Evolutionary conservation across 2,797 vertebrate species (phyloP).

Genomic region (Bucorvus abyssinicus): DNA sequence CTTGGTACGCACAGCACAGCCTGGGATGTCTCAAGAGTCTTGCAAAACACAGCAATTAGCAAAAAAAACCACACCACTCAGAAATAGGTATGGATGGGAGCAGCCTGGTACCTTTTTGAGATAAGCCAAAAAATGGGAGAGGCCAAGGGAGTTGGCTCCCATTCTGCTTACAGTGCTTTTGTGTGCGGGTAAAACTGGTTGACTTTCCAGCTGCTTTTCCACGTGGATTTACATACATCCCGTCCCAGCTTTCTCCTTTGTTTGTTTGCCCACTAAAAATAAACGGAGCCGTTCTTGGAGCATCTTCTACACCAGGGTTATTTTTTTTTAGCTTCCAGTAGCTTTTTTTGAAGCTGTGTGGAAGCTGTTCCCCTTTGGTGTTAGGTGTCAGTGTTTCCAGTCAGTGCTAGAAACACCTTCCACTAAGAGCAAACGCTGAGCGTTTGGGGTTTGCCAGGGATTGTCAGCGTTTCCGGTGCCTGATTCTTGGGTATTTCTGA

Average conservation of each 20-base stretch:
- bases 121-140: too few species aligned
- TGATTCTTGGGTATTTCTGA: neutral
- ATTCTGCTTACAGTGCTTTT: neutral
- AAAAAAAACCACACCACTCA: too few species aligned
- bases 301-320: neutral
- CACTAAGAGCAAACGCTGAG: neutral
- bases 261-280: neutral
- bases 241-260: neutral
- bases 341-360: neutral
- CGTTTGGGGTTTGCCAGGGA: neutral
- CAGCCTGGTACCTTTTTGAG: neutral
- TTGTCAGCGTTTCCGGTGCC: rapidly evolving
- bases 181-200: neutral
- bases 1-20: too few species aligned
- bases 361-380: neutral
- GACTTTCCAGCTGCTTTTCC: neutral
- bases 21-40: neutral
- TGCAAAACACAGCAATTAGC: neutral
- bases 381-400: neutral
- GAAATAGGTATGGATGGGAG: neutral
- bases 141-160: neutral
- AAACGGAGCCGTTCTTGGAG: neutral
- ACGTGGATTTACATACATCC: rapidly evolving
- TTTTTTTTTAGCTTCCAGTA: neutral
- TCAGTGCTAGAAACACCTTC: neutral